phyloP scores from a whole-genome alignment of 2,888 invertebrate genomes.

The Schrankia costaestrigalis region DNA sequence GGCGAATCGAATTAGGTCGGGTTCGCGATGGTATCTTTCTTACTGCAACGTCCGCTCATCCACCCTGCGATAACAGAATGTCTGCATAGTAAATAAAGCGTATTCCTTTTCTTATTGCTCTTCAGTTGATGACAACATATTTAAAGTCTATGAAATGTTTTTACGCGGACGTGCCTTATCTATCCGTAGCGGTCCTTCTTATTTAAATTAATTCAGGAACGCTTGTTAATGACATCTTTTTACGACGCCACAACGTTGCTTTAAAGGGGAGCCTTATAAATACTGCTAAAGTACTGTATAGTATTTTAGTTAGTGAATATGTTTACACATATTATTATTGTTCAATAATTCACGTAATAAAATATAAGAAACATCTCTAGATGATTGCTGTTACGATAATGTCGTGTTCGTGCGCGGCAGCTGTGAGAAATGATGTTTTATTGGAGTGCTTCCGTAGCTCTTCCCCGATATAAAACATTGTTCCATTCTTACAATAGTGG shows the following conservation, averaged over 20 bases:
- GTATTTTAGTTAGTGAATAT: too few species aligned
- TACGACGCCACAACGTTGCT: conserved; percentile 16
- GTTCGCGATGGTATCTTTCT: conserved; percentile 61
- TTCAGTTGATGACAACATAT: conserved; percentile 53
- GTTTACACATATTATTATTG: too few species aligned
- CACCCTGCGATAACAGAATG: conserved; percentile 55
- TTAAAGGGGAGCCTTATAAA: conserved; percentile 12
- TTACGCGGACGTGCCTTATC: conserved; percentile 63
- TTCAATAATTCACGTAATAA: conserved; percentile 6
- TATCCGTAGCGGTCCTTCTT: conserved; percentile 30
- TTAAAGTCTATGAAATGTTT: conserved; percentile 56
- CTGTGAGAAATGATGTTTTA: conserved; percentile 41
- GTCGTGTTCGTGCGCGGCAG: conserved; percentile 30
- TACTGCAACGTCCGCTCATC: conserved; percentile 50
- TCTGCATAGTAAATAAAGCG: conserved; percentile 55
- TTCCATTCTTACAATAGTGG: conserved; percentile 37
- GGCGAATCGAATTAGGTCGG: conserved; percentile 72
- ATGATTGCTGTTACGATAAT: conserved; percentile 38
- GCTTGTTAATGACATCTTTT: conserved; percentile 37
- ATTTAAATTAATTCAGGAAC: conserved; percentile 47
- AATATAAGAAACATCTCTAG: conserved; percentile 25
- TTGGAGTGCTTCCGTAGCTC: conserved; percentile 44
- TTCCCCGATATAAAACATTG: conserved; percentile 37
- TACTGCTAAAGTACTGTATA: conserved; percentile 5
- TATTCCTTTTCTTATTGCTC: conserved; percentile 70